These are phyloP conservation scores for Neoniphon sammara DNA, from an alignment of 2,797 vertebrate genomes.

Conservation along the genomic window DNA sequence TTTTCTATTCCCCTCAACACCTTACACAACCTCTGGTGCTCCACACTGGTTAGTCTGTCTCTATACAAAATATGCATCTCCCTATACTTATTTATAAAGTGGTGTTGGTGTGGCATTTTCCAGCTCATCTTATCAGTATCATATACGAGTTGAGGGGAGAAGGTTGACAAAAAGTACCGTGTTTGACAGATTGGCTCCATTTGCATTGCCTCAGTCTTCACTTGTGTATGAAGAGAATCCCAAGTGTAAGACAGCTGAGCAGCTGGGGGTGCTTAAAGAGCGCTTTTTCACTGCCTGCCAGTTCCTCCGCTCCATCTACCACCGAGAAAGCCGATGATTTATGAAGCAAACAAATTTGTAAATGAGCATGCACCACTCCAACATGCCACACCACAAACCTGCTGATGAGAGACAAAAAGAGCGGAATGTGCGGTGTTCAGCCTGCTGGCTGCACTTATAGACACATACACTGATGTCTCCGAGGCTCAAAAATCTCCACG, in stretches of 20 bases:
- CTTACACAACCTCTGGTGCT: conserved; percentile 27
- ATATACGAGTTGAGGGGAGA: conserved; percentile 60
- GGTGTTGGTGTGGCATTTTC: conserved; percentile 44
- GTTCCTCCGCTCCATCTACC: conserved; percentile 52
- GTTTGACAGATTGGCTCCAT: conserved; percentile 72
- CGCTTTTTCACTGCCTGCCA: conserved; percentile 72
- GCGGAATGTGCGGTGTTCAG: conserved; percentile 31
- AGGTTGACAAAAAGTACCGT: conserved; percentile 61
- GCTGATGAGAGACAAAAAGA: conserved; percentile 76
- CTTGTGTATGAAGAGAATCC: conserved; percentile 56
- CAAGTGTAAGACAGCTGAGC: conserved; percentile 58
- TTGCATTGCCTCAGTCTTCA: conserved; percentile 54
- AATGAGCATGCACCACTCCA: conserved; percentile 72
- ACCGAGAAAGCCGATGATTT: conserved; percentile 73
- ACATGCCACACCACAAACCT: conserved; percentile 80
- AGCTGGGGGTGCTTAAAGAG: conserved; percentile 75
- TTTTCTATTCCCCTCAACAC: conserved; percentile 47
- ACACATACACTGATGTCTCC: conserved; percentile 37
- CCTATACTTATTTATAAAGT: conserved; percentile 30
- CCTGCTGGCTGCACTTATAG: conserved; percentile 45
- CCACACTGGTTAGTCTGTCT: conserved; percentile 37
- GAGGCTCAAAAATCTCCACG: conserved; percentile 31
- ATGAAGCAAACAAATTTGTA: conserved; percentile 78
- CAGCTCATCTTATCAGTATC: conserved; percentile 60
- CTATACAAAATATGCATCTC: conserved; percentile 32